These are phyloP conservation scores for Petrolisthes cinctipes DNA, from an alignment of 2,888 invertebrate species.

Conservation along the genomic window DNA sequence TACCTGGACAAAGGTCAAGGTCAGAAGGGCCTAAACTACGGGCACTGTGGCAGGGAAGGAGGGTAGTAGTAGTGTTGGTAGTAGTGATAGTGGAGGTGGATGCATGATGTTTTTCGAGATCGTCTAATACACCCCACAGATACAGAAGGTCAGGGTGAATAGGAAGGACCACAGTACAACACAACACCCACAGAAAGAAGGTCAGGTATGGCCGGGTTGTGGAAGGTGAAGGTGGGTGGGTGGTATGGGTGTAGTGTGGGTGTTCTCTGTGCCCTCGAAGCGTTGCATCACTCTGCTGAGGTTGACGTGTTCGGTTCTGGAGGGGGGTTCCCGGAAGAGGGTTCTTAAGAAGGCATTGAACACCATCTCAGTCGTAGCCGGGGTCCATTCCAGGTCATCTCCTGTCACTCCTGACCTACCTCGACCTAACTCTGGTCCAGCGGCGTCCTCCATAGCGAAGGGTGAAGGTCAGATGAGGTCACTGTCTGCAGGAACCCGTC, in stretches of 20 bases:
- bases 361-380: slow-evolving; percentile 26
- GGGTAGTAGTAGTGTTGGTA: neutral
- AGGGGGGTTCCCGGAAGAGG: slow-evolving; percentile 25
- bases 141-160: neutral
- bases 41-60: slow-evolving; percentile 31
- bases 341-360: slow-evolving; percentile 18
- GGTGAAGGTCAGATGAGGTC: neutral
- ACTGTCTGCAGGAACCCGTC: neutral
- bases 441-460: slow-evolving; percentile 12
- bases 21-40: slow-evolving; percentile 25
- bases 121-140: slow-evolving; percentile 3
- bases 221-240: neutral
- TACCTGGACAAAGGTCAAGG: slow-evolving; percentile 20
- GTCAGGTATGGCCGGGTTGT: slow-evolving; percentile 38
- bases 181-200: slow-evolving; percentile 33
- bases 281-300: slow-evolving; percentile 1
- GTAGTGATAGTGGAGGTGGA: neutral
- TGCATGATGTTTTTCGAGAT: neutral
- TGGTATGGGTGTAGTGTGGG: neutral
- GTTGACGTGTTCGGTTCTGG: slow-evolving; percentile 26
- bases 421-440: neutral
- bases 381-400: neutral
- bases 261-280: neutral
- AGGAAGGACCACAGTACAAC: slow-evolving; percentile 13
- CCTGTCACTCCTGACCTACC: slow-evolving; percentile 11